Conservation (phyloP, 2,888 invertebrate species). For the Tachina lurida region DNA sequence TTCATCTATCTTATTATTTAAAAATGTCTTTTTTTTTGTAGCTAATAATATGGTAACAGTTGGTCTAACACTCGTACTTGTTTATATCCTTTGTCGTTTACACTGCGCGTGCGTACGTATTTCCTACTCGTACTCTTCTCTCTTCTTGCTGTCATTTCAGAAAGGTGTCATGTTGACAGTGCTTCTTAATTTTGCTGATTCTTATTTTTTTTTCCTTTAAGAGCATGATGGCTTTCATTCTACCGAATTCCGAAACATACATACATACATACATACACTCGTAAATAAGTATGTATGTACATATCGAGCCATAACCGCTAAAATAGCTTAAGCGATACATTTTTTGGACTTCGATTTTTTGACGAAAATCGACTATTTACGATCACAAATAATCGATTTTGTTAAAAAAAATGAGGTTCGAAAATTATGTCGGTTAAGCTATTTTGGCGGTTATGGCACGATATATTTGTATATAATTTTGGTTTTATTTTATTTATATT, state of each 20-base stretch:
- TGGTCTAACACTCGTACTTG: conserved; percentile 61
- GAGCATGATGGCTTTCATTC: conserved; percentile 27
- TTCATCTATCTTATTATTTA: conserved; percentile 22
- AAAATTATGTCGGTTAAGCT: too few species aligned
- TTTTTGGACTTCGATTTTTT: too few species aligned
- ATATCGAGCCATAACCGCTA: too few species aligned
- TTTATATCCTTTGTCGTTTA: conserved; percentile 42
- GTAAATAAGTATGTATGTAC: not conserved
- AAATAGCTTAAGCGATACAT: too few species aligned
- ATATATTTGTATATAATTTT: conserved; percentile 23
- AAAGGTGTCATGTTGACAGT: conserved; percentile 70
- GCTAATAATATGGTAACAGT: conserved; percentile 60
- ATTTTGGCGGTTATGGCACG: too few species aligned
- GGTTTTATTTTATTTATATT: conserved; percentile 1
- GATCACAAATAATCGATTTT: too few species aligned
- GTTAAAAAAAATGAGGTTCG: too few species aligned
- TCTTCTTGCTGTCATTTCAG: conserved; percentile 27
- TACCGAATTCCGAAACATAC: conserved; percentile 1
- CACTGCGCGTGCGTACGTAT: conserved; percentile 66
- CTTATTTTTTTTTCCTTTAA: conserved; percentile 23
- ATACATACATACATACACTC: not conserved
- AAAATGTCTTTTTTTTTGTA: conserved; percentile 3
- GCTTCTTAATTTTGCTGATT: conserved; percentile 62
- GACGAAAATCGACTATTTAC: too few species aligned
- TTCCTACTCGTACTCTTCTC: not conserved